Base-by-base conservation (phyloP, 2,113 vertebrate species). In the Boulengeromyrus knoepffleri region DNA sequence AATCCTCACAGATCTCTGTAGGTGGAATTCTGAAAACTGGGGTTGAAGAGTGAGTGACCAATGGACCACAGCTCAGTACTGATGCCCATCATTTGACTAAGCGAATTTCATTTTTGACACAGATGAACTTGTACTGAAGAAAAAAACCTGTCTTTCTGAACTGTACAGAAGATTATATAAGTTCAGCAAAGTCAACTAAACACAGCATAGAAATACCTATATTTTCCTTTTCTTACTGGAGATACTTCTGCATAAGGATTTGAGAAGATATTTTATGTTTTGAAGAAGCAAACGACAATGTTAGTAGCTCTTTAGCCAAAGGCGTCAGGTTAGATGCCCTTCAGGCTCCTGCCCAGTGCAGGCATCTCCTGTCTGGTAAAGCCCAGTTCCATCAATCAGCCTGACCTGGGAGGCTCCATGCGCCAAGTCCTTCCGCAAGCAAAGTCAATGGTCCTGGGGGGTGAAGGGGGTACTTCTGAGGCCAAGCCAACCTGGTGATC, bases 401-500 rank as follows among this genome's bases (percentile, higher is more conserved):
- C 74, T 56, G 88, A 5, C 31, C 80, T 74, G 21, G 19, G 70
- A 47, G 74, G 50, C 66, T 53, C 74, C 50, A 89, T 5, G 74
- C 6, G 2, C 27, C 74, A 21, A 46, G 45, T 27, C 13, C 62
- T 17, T 5, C 42, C 19, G 12, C 21, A 66, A 74, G 45, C 42
- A n/a, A 74, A 88, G 45, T 15, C 62, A 49, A 74, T 27, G 3
- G 70, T 7, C 19, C 49, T 10, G 77, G 49, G 46, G 27, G 66
- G 39, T 5, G 42, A 1, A 9, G 19, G 80, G 80, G 31, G 31
- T 77, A 77, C 31, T 42, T 39, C 83, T 85, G 83, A 85, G 45
- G 45, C 10, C 27, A 77, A 83, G 10, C 19, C 88, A 27, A 89
- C 90, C 91, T 80, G 90, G 92, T 93, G 45, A n/a, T 90, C 90